phyloP scores from a whole-genome alignment of 2,888 invertebrate species.

The Drosophila ochracea region DNA sequence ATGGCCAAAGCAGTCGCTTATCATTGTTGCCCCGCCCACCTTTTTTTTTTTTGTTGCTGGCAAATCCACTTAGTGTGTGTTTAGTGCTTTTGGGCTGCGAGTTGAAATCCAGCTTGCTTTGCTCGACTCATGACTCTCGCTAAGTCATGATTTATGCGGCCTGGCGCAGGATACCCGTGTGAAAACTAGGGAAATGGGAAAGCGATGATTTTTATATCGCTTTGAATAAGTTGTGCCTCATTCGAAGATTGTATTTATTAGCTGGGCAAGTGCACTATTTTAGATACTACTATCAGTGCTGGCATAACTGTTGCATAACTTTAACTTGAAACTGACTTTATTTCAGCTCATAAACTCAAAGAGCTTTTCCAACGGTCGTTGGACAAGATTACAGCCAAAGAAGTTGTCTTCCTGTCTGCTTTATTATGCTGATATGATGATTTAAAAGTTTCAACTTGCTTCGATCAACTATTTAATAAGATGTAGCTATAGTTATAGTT shows the following conservation, averaged over 20 bases:
- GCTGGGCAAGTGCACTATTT: slow-evolving; percentile 57
- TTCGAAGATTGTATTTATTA: slow-evolving; percentile 55
- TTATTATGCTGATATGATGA: neutral
- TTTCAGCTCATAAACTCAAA: slow-evolving; percentile 2
- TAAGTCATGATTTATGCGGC: slow-evolving; percentile 58
- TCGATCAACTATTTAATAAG: neutral
- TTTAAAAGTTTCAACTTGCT: neutral
- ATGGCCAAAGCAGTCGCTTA: slow-evolving; percentile 52
- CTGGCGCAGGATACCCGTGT: slow-evolving; percentile 18
- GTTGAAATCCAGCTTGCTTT: slow-evolving; percentile 13
- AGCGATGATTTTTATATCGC: slow-evolving; percentile 58
- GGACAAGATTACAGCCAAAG: slow-evolving; percentile 5
- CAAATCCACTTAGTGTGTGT: slow-evolving; percentile 80
- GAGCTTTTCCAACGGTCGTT: slow-evolving; percentile 17
- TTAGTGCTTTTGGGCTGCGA: slow-evolving; percentile 42
- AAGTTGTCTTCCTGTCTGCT: slow-evolving; percentile 1
- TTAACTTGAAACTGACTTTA: neutral
- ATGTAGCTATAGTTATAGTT: neutral
- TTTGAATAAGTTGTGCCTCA: slow-evolving; percentile 73
- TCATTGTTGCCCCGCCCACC: slow-evolving; percentile 57
- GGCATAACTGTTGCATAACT: slow-evolving; percentile 11
- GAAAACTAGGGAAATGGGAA: neutral
- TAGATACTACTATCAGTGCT: neutral
- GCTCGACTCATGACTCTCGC: slow-evolving; percentile 24
- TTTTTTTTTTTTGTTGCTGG: slow-evolving; percentile 16